phyloP scores from a whole-genome alignment of 2,888 invertebrate genomes.

The Zaprionus lineosus region DNA sequence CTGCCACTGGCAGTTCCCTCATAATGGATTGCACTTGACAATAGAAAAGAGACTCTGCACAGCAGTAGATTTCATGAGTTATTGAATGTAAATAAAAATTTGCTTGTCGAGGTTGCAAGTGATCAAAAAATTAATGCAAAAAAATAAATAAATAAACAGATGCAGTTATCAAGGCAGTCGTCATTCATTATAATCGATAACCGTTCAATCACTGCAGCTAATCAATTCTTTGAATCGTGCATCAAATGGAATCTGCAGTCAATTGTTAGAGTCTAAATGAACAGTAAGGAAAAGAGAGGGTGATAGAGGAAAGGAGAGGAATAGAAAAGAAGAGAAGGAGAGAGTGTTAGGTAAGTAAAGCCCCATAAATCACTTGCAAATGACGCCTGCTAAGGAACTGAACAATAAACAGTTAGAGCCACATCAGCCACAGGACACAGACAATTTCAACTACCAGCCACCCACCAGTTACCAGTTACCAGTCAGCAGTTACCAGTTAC shows the following conservation, averaged over 20 bases:
- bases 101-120: no score
- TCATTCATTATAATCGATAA: constrained; percentile 51
- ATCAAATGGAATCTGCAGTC: constrained; percentile 52
- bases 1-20: constrained; percentile 61
- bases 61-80: neutral
- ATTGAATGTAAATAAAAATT: no score
- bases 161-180: no score
- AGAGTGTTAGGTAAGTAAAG: no score
- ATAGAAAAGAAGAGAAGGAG: no score
- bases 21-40: constrained; percentile 55
- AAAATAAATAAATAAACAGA: neutral
- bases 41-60: constrained; percentile 17
- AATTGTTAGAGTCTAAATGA: no score
- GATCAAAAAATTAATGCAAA: no score
- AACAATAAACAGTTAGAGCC: neutral
- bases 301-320: no score
- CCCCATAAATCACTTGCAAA: constrained; percentile 75
- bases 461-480: no score
- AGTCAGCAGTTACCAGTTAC: no score
- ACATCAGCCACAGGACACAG: constrained; percentile 9
- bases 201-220: constrained; percentile 69
- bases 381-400: constrained; percentile 54
- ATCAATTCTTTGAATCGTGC: constrained; percentile 56
- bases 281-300: no score
- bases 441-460: constrained; percentile 5